Evolutionary conservation across 92 coral and sea anemone genomes (phyloP).

Genomic region (Meandrina meandrites): DNA sequence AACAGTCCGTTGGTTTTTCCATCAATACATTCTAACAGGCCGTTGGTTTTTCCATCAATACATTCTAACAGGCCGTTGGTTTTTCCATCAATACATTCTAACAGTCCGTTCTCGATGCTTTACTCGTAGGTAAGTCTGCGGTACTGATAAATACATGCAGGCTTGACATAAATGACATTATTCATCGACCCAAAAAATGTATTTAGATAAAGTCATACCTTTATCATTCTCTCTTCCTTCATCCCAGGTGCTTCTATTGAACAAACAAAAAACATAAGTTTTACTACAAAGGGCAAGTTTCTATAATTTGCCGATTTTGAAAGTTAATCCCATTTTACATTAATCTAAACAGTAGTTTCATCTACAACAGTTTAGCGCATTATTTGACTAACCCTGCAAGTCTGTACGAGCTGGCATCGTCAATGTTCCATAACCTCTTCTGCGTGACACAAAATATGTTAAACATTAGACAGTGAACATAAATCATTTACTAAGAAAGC

Average conservation of each 20-base stretch:
- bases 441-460: conserved; percentile 16
- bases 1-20: no score
- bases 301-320: background rate
- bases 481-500: background rate
- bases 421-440: conserved; percentile 72
- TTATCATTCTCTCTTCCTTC: conserved; percentile 17
- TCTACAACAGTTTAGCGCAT: background rate
- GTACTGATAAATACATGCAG: no score
- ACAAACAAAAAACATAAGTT: background rate
- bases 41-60: no score
- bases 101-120: no score
- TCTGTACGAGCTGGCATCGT: conserved; percentile 68
- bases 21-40: no score
- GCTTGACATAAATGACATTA: no score
- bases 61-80: no score
- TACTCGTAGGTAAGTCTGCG: no score
- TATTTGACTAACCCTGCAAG: conserved; percentile 63
- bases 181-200: background rate
- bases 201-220: background rate
- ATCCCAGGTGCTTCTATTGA: conserved; percentile 29
- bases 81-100: no score
- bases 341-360: no score
- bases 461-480: background rate
- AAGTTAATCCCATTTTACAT: background rate
- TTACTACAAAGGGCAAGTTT: background rate